These are phyloP conservation scores for Cydia pomonella DNA, from an alignment of 1,140 invertebrate genomes.

Conservation along the genomic window DNA sequence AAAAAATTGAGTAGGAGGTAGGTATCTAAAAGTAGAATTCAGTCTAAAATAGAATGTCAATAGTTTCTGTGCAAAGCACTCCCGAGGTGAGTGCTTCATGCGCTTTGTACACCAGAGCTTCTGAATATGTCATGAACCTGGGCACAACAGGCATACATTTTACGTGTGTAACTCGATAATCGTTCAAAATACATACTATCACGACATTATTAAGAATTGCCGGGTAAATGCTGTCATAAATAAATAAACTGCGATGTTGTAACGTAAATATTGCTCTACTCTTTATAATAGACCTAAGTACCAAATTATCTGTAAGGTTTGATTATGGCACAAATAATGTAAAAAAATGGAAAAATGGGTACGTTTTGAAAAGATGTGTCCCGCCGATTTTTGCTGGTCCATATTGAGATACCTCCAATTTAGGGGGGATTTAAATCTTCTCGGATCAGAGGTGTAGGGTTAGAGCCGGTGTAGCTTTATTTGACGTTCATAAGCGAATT, in stretches of 20 bases:
- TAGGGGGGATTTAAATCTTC: too few relatives aligned
- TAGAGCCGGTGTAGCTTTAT: too few relatives aligned
- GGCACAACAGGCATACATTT: not conserved
- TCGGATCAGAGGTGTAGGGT: too few relatives aligned
- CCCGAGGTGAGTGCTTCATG: not conserved
- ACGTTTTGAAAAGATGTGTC: too few relatives aligned
- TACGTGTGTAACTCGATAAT: not conserved
- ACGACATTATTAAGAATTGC: not conserved
- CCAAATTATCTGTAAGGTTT: too few relatives aligned
- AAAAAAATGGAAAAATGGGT: too few relatives aligned
- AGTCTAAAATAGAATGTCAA: constrained; percentile 23
- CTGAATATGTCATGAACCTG: constrained; percentile 21
- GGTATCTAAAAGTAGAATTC: not conserved
- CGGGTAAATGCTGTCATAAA: not conserved
- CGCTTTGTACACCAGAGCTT: not conserved
- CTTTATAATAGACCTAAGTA: too few relatives aligned
- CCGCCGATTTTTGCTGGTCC: too few relatives aligned
- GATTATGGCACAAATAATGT: too few relatives aligned
- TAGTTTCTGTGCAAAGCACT: not conserved
- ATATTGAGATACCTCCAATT: too few relatives aligned
- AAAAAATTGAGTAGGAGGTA: not conserved
- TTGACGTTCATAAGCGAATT: too few relatives aligned
- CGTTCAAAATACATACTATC: not conserved
- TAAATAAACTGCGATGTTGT: not conserved
- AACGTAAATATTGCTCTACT: too few relatives aligned